A percentile compares a stretch with the other conserved stretches of the same genome.
These are phyloP conservation scores for Catharus fuscescens DNA, from an alignment of 2,113 vertebrate genomes.

Conservation along the genomic window DNA sequence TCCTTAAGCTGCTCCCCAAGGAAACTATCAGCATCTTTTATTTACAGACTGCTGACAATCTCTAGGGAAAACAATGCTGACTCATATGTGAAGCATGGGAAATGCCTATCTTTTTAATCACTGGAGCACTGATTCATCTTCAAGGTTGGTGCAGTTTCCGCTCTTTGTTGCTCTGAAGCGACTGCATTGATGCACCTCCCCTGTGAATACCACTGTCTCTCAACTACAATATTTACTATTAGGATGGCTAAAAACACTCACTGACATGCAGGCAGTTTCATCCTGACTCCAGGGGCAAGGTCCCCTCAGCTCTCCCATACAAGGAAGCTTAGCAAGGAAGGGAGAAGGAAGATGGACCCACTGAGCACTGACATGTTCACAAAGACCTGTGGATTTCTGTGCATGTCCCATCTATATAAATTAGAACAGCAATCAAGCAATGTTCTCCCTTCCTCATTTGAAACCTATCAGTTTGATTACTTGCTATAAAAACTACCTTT, in stretches of 20 bases:
- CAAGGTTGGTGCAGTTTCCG: background rate
- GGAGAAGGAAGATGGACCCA: background rate
- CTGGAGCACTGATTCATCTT: background rate
- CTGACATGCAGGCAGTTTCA: background rate
- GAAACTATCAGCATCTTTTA: slow-evolving; percentile 17
- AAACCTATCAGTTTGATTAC: background rate
- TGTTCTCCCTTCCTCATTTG: background rate
- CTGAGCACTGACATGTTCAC: background rate
- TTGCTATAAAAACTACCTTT: background rate
- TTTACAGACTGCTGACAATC: slow-evolving; percentile 26
- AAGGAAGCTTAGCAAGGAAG: background rate
- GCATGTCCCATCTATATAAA: background rate
- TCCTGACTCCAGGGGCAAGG: background rate
- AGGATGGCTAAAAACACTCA: background rate
- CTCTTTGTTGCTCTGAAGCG: background rate
- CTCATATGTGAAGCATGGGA: background rate
- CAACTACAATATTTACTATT: slow-evolving; percentile 30
- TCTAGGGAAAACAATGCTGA: background rate
- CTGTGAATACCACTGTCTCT: background rate
- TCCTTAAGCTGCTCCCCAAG: slow-evolving; percentile 11
- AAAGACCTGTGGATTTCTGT: background rate
- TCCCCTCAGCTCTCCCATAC: background rate
- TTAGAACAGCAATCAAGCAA: background rate
- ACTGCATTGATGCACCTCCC: slow-evolving; percentile 35
- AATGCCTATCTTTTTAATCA: slow-evolving; percentile 35